These are phyloP conservation scores for Sebastes hubbsi DNA, from an alignment of 2,797 vertebrate genomes.

Conservation along the genomic window DNA sequence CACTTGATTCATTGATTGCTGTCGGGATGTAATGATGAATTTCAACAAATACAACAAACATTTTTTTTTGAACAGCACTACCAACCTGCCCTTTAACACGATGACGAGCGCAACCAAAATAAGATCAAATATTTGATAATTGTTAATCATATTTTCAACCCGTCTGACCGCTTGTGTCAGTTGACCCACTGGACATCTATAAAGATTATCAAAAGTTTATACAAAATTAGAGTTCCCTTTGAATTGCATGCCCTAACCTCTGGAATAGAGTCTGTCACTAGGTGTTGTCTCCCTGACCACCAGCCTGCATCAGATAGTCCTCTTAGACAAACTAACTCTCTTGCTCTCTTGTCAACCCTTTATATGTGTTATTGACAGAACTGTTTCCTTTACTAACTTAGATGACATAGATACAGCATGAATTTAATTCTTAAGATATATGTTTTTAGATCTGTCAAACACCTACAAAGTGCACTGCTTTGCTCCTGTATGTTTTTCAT, in stretches of 20 bases:
- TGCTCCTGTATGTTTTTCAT: background rate
- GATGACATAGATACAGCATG: background rate
- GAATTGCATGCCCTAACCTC: background rate
- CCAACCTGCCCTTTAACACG: background rate
- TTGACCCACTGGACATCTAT: background rate
- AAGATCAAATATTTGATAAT: background rate
- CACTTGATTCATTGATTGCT: too few species aligned
- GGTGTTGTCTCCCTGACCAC: background rate
- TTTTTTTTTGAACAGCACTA: too few species aligned
- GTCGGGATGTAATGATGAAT: too few species aligned
- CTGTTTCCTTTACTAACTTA: too few species aligned
- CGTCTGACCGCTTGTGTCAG: background rate
- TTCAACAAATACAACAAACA: too few species aligned
- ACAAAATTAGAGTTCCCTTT: background rate
- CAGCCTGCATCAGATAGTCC: background rate
- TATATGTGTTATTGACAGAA: background rate
- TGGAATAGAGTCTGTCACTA: background rate
- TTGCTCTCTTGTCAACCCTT: background rate
- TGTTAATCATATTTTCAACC: background rate
- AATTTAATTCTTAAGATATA: background rate
- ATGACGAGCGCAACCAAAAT: background rate
- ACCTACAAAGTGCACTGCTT: constrained; percentile 33
- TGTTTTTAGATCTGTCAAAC: constrained; percentile 73
- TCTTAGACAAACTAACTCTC: background rate
- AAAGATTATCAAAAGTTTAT: background rate